Percentiles rank a stretch among this genome's conserved stretches.
Conservation (phyloP, 2,113 vertebrate species). For the Upupa epops region DNA sequence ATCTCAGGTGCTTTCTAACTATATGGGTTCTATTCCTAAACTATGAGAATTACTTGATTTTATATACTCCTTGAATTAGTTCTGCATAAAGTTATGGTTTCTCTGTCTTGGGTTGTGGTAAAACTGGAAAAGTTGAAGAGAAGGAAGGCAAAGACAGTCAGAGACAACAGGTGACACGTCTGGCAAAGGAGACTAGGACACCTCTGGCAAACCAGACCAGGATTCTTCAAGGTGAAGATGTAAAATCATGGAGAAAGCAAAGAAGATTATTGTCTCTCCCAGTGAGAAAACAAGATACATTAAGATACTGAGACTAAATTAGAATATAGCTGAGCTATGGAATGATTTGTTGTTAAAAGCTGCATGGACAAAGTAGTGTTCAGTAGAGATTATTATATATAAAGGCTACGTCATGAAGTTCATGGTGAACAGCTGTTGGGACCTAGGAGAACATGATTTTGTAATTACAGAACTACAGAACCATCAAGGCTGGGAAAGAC, state of each 20-base stretch:
- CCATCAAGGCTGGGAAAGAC: too few species aligned
- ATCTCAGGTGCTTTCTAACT: neutral
- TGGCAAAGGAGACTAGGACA: neutral
- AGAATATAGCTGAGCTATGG: neutral
- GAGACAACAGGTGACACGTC: neutral
- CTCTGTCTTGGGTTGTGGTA: neutral
- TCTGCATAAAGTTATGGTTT: neutral
- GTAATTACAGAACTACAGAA: too few species aligned
- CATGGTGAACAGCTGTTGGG: neutral
- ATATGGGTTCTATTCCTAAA: neutral
- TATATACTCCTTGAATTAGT: neutral
- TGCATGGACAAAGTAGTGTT: neutral
- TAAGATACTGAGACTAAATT: neutral
- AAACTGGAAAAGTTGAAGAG: neutral
- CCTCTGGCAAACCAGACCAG: neutral
- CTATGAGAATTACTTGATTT: neutral
- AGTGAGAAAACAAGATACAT: neutral
- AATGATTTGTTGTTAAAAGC: neutral
- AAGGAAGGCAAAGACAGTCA: neutral
- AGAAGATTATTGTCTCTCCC: neutral
- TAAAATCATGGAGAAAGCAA: neutral
- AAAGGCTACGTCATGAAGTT: neutral
- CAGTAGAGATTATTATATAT: neutral
- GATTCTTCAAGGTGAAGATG: neutral
- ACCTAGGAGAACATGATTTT: neutral